Evolutionary conservation across 1,140 invertebrate genomes (phyloP), one percentile per base, ranked within the genome.

Genomic region (Pygmarrhopalites habei): DNA sequence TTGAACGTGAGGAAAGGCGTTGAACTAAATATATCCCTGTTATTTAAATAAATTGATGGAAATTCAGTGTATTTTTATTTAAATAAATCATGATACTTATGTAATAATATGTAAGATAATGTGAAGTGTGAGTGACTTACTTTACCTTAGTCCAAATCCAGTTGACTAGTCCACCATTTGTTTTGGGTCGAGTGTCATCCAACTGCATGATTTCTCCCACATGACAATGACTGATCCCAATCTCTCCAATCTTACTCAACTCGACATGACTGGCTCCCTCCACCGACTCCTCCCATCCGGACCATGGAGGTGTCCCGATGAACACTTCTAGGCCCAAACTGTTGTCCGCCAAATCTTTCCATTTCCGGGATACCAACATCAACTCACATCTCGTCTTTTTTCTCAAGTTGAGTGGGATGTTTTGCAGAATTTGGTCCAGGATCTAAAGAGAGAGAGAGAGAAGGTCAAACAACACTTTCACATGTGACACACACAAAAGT

Each of bases 131-230:
- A 19, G 47, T 55, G 21, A 55, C 51, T 55, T 55, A 55, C 51
- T 55, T 55, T 55, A 55, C 51, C 51, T 55, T 55, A 10, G 17
- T 26, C 25, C 25, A 55, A 32, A 55, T 21, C 14, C 51, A 10
- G 14, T 15, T 7, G 14, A 55, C 10, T 7, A 29, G 7, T 12
- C 29, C 51, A 7, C 26, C 7, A 26, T 28, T 5, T n/a, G n/a
- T n/a, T n/a, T n/a, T n/a, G n/a, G n/a, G n/a, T n/a, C n/a, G n/a
- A n/a, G n/a, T n/a, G n/a, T n/a, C n/a, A n/a, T 12, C 4, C 14
- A 29, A 29, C 7, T 32, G 17, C 51, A 55, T 10, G 15, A 55
- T 3, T 21, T 55, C 51, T 14, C 51, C 51, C 5, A 55, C 29
- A 32, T 55, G 51, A 21, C 51, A 55, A 28, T 12, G 5, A 7